phyloP scores from a whole-genome alignment of 2,888 invertebrate species.

The Ormyrus labotus region DNA sequence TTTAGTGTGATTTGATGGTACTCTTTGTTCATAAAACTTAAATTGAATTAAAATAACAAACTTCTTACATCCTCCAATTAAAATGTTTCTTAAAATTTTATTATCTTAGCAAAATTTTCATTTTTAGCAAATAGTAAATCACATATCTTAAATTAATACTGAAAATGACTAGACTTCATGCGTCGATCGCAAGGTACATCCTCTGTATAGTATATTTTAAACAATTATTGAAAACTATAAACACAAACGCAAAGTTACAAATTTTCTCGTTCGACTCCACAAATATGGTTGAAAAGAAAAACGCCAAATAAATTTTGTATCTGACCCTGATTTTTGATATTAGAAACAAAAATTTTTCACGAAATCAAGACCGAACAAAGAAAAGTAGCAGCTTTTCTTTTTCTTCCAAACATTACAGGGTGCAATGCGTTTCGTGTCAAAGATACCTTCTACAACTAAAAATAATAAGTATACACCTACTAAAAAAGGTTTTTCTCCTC shows the following conservation, averaged over 20 bases:
- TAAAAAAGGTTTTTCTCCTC: constrained; percentile 28
- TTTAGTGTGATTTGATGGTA: constrained; percentile 2
- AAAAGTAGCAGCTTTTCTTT: constrained; percentile 28
- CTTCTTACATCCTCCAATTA: constrained; percentile 33
- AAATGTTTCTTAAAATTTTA: constrained; percentile 30
- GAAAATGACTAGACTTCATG: constrained; percentile 72
- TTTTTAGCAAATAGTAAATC: constrained; percentile 35
- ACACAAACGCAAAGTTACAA: constrained; percentile 49
- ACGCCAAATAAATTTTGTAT: constrained; percentile 1
- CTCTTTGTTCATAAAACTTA: constrained; percentile 29
- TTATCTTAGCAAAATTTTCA: constrained; percentile 26
- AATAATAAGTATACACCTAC: constrained; percentile 3
- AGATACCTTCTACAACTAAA: constrained; percentile 20
- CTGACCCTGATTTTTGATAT: constrained; percentile 25
- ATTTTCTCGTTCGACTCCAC: constrained; percentile 28
- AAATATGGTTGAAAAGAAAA: constrained; percentile 30
- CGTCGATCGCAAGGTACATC: constrained; percentile 52
- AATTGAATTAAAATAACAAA: constrained; percentile 27
- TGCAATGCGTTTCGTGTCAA: constrained; percentile 18
- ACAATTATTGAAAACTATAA: constrained; percentile 49
- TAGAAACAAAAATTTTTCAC: constrained; percentile 30
- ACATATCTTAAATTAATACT: constrained; percentile 62
- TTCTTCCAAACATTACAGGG: background rate
- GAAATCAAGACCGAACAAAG: constrained; percentile 34
- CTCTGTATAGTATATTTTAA: constrained; percentile 45